Evolutionary conservation across 1,140 invertebrate species (phyloP).

Genomic region (Eriocheir sinensis): DNA sequence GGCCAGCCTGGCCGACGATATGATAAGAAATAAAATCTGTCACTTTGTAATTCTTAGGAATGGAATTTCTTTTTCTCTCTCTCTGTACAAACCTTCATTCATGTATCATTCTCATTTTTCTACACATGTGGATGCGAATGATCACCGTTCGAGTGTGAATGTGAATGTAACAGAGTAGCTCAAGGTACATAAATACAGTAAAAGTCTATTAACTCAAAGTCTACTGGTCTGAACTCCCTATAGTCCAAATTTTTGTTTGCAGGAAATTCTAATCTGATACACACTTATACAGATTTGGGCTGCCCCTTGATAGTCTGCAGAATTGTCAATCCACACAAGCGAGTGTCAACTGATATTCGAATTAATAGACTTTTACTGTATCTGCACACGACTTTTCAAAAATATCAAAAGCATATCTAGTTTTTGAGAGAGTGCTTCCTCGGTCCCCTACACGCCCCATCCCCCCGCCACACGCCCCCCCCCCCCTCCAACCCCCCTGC

Average conservation of each 20-base stretch:
- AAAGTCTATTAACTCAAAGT: not conserved
- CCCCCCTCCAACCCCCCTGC: no score
- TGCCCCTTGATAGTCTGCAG: not conserved
- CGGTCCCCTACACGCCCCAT: not conserved
- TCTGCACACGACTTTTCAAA: slow-evolving; percentile 1
- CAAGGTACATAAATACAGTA: not conserved
- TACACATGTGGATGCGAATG: slow-evolving; percentile 37
- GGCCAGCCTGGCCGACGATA: not conserved
- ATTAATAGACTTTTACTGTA: not conserved
- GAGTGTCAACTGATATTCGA: not conserved
- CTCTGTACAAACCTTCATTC: slow-evolving; percentile 45
- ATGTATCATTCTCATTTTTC: slow-evolving; percentile 50
- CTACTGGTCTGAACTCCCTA: not conserved
- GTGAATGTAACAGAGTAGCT: slow-evolving; percentile 48
- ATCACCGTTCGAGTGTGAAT: not conserved
- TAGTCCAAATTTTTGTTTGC: not conserved
- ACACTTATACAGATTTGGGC: not conserved
- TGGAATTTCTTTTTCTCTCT: not conserved
- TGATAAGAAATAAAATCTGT: slow-evolving; percentile 39
- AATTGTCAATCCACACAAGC: not conserved
- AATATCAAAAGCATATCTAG: slow-evolving; percentile 14
- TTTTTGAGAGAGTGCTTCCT: not conserved
- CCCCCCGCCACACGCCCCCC: no score
- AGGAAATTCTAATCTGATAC: not conserved
- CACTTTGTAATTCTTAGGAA: not conserved